Evolutionary conservation across 2,888 invertebrate species (phyloP).

Genomic region (Aphidius colemani): DNA sequence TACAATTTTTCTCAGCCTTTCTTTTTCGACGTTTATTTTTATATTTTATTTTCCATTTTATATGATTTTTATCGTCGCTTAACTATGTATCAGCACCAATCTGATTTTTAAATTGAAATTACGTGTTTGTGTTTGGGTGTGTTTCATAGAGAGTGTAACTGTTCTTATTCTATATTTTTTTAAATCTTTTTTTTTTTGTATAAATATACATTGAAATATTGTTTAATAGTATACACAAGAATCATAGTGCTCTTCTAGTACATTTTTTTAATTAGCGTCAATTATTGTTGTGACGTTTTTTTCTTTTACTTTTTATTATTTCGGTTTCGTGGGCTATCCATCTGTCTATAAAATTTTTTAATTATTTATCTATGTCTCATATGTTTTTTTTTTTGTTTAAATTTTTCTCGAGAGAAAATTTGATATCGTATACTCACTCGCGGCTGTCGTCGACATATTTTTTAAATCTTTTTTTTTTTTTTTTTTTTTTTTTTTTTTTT

Average conservation of each 20-base stretch:
- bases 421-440: conserved; percentile 15
- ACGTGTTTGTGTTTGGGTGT: conserved; percentile 40
- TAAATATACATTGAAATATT: conserved; percentile 60
- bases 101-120: conserved; percentile 56
- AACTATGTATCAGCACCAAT: conserved; percentile 58
- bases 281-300: conserved; percentile 18
- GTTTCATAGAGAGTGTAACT: too few species aligned
- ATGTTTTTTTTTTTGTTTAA: conserved; percentile 21
- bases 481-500: conserved; percentile 22
- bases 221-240: conserved; percentile 57
- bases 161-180: too few species aligned
- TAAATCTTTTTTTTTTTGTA: conserved; percentile 37
- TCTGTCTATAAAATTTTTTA: conserved; percentile 31
- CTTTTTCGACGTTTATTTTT: conserved; percentile 52
- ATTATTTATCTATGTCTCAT: conserved; percentile 17
- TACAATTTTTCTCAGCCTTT: conserved; percentile 58
- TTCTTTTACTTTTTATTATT: too few species aligned
- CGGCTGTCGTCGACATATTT: conserved; percentile 16
- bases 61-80: conserved; percentile 32
- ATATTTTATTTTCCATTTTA: conserved; percentile 36
- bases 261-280: conserved; percentile 34
- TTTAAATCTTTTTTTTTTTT: conserved; percentile 16
- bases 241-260: conserved; percentile 45
- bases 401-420: conserved; percentile 1
- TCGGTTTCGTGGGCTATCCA: conserved; percentile 32